Conservation (phyloP, 2,888 invertebrate genomes). For the Clitarchus hookeri region DNA sequence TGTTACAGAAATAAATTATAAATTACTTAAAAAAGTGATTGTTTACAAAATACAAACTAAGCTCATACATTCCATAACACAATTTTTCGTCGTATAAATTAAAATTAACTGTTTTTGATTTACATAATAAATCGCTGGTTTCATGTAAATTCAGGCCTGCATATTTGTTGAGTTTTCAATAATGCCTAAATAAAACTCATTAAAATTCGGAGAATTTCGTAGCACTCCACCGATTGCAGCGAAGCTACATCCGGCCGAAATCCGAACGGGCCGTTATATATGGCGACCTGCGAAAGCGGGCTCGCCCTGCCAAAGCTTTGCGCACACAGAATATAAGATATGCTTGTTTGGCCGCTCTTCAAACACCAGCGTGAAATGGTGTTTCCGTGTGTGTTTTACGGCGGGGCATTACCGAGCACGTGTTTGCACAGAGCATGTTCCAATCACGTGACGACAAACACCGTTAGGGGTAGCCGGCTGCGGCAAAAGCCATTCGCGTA, state of each 20-base stretch:
- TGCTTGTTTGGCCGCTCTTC: conserved; percentile 8
- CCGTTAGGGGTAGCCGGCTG: background rate
- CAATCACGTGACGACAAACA: conserved; percentile 14
- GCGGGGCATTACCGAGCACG: conserved; percentile 6
- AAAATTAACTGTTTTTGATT: no score
- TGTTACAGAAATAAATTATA: no score
- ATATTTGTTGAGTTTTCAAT: no score
- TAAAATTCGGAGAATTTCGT: no score
- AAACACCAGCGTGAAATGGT: conserved; percentile 7
- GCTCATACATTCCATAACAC: no score
- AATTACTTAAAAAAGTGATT: no score
- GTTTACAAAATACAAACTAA: no score
- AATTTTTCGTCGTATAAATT: no score
- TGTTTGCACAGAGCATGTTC: conserved; percentile 8
- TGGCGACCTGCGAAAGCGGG: background rate
- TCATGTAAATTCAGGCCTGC: no score
- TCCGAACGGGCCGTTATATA: background rate
- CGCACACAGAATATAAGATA: conserved; percentile 7
- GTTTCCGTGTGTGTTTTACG: conserved; percentile 9
- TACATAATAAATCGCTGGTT: no score
- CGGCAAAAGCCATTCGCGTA: background rate
- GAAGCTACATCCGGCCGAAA: background rate
- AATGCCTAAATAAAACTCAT: no score
- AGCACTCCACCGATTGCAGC: no score
- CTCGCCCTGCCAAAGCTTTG: conserved; percentile 11